Conservation (phyloP, 2,797 vertebrate species). For the Scolopax bukidnonensis region DNA sequence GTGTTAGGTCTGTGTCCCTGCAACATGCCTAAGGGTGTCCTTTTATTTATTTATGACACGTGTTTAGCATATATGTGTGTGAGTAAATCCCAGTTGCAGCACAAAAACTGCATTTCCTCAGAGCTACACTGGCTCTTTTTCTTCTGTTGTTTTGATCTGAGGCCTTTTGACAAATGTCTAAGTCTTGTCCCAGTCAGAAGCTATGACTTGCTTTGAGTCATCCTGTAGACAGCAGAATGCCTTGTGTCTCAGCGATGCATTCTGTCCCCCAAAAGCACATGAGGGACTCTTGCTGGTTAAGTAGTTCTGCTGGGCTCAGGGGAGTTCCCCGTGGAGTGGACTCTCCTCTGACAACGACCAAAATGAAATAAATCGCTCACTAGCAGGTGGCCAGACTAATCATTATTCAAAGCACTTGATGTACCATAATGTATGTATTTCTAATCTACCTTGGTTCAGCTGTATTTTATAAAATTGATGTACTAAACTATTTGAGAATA, state of each 20-base stretch:
- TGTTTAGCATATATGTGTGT: neutral
- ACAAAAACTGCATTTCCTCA: slow-evolving; percentile 18
- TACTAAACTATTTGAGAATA: slow-evolving; percentile 76
- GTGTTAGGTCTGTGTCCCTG: neutral
- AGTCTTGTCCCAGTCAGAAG: slow-evolving; percentile 27
- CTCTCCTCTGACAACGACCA: slow-evolving; percentile 4
- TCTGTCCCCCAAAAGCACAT: neutral
- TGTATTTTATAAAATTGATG: slow-evolving; percentile 79
- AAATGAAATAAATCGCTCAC: slow-evolving; percentile 37
- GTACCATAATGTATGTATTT: slow-evolving; percentile 81
- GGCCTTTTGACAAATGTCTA: slow-evolving; percentile 51
- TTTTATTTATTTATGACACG: slow-evolving; percentile 33
- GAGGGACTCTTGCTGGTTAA: neutral
- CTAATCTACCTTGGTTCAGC: slow-evolving; percentile 68
- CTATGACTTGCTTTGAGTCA: neutral
- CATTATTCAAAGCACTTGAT: slow-evolving; percentile 69
- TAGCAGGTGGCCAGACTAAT: slow-evolving; percentile 60
- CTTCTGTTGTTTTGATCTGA: slow-evolving; percentile 54
- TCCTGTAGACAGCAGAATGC: neutral
- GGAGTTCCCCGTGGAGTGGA: slow-evolving; percentile 16
- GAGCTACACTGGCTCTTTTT: slow-evolving; percentile 27
- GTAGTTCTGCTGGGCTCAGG: neutral
- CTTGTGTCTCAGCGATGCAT: neutral
- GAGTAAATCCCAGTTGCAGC: slow-evolving; percentile 30
- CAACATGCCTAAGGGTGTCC: neutral